phyloP scores from a whole-genome alignment of 2,888 invertebrate genomes.

The Drosophila eohydei region DNA sequence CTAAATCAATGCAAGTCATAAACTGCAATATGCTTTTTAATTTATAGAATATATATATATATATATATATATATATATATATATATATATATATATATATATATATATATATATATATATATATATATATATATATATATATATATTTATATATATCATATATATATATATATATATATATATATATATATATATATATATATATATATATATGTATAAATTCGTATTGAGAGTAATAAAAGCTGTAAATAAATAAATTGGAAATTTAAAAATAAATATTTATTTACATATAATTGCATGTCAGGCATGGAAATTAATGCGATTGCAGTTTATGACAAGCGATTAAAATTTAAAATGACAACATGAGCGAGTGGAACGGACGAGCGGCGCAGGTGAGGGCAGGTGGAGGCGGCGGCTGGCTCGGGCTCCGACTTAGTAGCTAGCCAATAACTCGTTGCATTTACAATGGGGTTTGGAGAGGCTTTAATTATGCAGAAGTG shows the following conservation, averaged over 20 bases:
- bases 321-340: slow-evolving; percentile 79
- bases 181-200: not conserved
- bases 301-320: slow-evolving; percentile 69
- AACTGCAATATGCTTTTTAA: slow-evolving; percentile 47
- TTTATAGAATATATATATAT: slow-evolving; percentile 23
- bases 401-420: not conserved
- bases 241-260: slow-evolving; percentile 62
- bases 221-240: slow-evolving; percentile 28
- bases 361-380: slow-evolving; percentile 21
- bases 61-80: not conserved
- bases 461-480: slow-evolving; percentile 12
- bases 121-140: not conserved
- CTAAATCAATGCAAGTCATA: slow-evolving; percentile 64
- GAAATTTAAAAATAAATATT: slow-evolving; percentile 74
- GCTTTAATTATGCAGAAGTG: slow-evolving; percentile 60
- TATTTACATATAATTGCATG: slow-evolving; percentile 74
- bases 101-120: not conserved
- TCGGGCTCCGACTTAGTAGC: not conserved
- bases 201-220: slow-evolving; percentile 1
- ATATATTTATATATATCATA: too few relatives aligned
- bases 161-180: not conserved
- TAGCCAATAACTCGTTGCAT: slow-evolving; percentile 35
- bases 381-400: not conserved
- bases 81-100: slow-evolving; percentile 7
- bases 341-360: slow-evolving; percentile 68